Evolutionary conservation across 2,888 invertebrate genomes (phyloP).

Genomic region (Noctua fimbriata): DNA sequence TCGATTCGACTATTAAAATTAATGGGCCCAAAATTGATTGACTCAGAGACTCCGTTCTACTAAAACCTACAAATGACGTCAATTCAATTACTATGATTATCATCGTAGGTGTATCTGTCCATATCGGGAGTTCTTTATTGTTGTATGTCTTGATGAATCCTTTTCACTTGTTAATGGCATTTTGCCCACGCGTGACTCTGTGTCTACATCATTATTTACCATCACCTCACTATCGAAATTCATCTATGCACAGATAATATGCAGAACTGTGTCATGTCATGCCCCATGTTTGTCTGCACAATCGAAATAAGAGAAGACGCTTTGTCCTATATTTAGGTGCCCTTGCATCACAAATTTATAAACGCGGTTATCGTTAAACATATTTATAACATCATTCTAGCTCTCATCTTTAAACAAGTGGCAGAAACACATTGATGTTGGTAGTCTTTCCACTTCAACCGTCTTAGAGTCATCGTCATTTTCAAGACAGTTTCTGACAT

Average conservation of each 20-base stretch:
- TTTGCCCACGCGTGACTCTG: conserved; percentile 25
- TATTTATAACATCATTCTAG: no score
- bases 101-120: conserved; percentile 38
- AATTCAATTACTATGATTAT: conserved; percentile 33
- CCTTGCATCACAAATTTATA: not conserved
- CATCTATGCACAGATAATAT: not conserved
- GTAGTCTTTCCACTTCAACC: not conserved
- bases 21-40: conserved; percentile 38
- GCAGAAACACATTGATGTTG: not conserved
- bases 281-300: not conserved
- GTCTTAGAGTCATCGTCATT: not conserved
- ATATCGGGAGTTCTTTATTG: conserved; percentile 19
- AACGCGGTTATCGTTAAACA: not conserved
- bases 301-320: not conserved
- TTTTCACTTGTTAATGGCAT: conserved; percentile 10
- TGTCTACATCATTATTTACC: not conserved
- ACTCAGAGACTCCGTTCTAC: conserved; percentile 24
- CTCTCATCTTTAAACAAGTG: not conserved
- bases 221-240: not conserved
- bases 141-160: conserved; percentile 28
- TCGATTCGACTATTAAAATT: conserved; percentile 21
- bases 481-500: not conserved
- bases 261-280: not conserved
- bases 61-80: conserved; percentile 39
- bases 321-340: not conserved